Evolutionary conservation across 2,113 vertebrate genomes (phyloP).

Genomic region (Engystomops pustulosus): DNA sequence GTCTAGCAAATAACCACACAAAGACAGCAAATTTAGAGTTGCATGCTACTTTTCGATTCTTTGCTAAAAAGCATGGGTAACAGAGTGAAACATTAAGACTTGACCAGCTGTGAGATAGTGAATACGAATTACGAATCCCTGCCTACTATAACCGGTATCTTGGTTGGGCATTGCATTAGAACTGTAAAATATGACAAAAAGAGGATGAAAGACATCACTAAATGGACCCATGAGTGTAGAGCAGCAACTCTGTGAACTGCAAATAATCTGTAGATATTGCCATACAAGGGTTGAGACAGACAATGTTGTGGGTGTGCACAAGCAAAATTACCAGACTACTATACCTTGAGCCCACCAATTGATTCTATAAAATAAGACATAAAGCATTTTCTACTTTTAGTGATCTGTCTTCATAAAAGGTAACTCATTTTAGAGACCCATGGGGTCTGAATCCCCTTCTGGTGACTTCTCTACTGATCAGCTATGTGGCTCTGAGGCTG

Average conservation of each 20-base stretch:
- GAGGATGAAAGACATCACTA: neutral
- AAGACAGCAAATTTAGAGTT: conserved; percentile 32
- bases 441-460: no score
- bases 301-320: neutral
- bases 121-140: conserved; percentile 30
- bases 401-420: no score
- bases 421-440: no score
- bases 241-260: neutral
- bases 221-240: neutral
- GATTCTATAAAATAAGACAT: neutral
- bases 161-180: neutral
- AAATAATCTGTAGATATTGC: neutral
- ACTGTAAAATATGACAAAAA: neutral
- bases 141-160: neutral
- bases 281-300: neutral
- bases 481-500: no score
- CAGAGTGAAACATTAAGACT: conserved; percentile 5
- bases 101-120: conserved; percentile 22
- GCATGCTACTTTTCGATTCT: conserved; percentile 4
- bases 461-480: no score
- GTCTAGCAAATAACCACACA: conserved; percentile 51
- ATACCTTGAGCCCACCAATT: neutral
- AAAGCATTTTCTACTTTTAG: no score
- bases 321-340: neutral
- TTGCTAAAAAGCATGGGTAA: conserved; percentile 5